Evolutionary conservation across 2,888 invertebrate species (phyloP), one percentile per base, ranked within the genome.

Genomic region (Stegophylla sp.): DNA sequence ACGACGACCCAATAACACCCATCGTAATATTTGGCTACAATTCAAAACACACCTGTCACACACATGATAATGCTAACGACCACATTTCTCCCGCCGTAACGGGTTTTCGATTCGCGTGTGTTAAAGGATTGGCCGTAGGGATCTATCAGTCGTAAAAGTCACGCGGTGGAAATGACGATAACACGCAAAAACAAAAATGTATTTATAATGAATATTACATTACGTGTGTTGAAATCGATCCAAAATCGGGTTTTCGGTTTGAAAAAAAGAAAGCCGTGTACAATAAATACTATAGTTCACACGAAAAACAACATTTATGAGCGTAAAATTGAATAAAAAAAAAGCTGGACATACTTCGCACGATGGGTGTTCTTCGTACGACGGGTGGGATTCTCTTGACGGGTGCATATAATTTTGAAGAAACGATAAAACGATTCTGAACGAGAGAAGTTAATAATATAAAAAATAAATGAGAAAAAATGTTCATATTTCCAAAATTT

Each of bases 21-120:
- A n/a, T n/a, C 56, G 2, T 51, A 48, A 59, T 59, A 69, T 77
- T 79, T 79, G 79, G 79, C 79, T 69, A 48, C 48, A 48, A 63
- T 51, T 79, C 79, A 79, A 79, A 71, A 71, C 51, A 71, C 48
- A 69, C 69, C 67, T 77, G 77, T 67, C 77, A 77, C 67, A 69
- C 67, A 77, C 23, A 64, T 77, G 59, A 23, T 77, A 69, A 23
- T 59, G 51, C 51, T 71, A 79, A 79, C 69, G 71, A 79, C 43
- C 64, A 23, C 64, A 66, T 66, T 66, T 41, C 13, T n/a, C n/a
- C n/a, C n/a, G n/a, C 41, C 48, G 61, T 26, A 26, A 66, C 64
- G 66, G 23, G 53, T 53, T 76, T 76, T 76, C 75, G 75, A 76
- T 76, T 66, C 64, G 23, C 53, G 75, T 53, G 75, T 53, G 64